Base-by-base conservation (phyloP, 2,797 vertebrate genomes). In the Sylvilagus floridanus region DNA sequence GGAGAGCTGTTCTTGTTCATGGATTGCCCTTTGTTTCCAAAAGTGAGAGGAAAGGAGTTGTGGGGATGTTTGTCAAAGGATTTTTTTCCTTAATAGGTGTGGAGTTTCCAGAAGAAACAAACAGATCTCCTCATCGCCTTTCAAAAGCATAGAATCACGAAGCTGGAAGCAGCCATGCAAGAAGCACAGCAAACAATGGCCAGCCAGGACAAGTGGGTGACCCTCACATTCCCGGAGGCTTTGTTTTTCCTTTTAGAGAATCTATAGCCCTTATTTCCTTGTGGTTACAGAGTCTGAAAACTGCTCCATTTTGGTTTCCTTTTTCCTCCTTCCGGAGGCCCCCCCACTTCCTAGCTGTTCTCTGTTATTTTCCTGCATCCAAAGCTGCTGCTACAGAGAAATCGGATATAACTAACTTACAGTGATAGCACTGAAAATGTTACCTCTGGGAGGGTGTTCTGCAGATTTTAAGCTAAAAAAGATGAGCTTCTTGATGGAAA, bases 31-130 rank as follows among this genome's bases (percentile, higher is more conserved):
- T 91, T 90, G 47, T 93, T 96, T 47, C 30, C 54, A 92, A 24
- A 94, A 76, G 47, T 68, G 42, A 88, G 65, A 42, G 37, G 42
- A 71, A 93, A 37, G 52, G 72, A 89, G 28, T 87, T 93, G 60
- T 69, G 65, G 28, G 54, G 37, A 9, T 68, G 24, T 84, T 35
- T 91, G n/a, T 72, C 72, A 95, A 93, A 94, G 54, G 62, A 28
- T 62, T 96, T 0, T 89, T 96, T 97, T 69, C n/a, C 76, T 72
- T 96, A 63, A 71, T 96, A 99, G 99, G 98, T 99, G 90, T 98
- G 98, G 26, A 86, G 92, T 91, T 99, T 99, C 96, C 99, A 99
- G 97, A 98, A 95, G 88, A 98, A 97, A 63, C 99, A 99, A 98
- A 99, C 98, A 95, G 98, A 99, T 90, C 98, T 98, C 81, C 97